Conservation (phyloP, 1,140 invertebrate species). For the Achroia grisella region DNA sequence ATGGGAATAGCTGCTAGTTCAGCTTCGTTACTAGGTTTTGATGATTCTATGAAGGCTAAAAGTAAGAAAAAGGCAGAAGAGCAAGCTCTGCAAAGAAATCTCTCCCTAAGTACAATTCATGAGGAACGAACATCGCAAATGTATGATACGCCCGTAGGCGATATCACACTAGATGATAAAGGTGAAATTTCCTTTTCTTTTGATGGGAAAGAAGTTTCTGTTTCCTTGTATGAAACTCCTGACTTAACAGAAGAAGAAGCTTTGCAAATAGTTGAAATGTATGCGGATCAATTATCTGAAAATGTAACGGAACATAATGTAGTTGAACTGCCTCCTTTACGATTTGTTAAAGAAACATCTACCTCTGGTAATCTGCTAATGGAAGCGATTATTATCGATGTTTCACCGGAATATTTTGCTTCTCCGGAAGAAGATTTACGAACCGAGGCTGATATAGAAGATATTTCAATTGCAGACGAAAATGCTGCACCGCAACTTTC, state of each 20-base stretch:
- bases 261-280: slow-evolving; percentile 93
- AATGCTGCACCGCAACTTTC: slow-evolving; percentile 61
- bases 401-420: slow-evolving; percentile 87
- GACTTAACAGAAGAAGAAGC: slow-evolving; percentile 94
- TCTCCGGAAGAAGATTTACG: slow-evolving; percentile 84
- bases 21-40: slow-evolving; percentile 89
- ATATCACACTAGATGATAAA: slow-evolving; percentile 85
- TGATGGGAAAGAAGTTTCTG: slow-evolving; percentile 92
- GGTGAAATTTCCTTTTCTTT: slow-evolving; percentile 92
- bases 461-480: slow-evolving; percentile 85
- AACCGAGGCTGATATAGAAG: slow-evolving; percentile 90
- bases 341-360: slow-evolving; percentile 91
- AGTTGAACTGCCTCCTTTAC: slow-evolving; percentile 89
- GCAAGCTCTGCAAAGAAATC: slow-evolving; percentile 78
- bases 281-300: slow-evolving; percentile 92
- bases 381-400: slow-evolving; percentile 93
- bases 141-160: slow-evolving; percentile 85
- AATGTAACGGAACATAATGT: slow-evolving; percentile 91
- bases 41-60: slow-evolving; percentile 79
- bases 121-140: slow-evolving; percentile 92
- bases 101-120: slow-evolving; percentile 91
- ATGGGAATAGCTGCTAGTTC: slow-evolving; percentile 93
- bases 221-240: slow-evolving; percentile 92
- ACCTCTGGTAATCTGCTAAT: slow-evolving; percentile 89
- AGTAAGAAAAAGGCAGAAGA: slow-evolving; percentile 72